These are phyloP conservation scores for Pelodytes ibericus DNA, from an alignment of 2,797 vertebrate genomes.

Conservation along the genomic window DNA sequence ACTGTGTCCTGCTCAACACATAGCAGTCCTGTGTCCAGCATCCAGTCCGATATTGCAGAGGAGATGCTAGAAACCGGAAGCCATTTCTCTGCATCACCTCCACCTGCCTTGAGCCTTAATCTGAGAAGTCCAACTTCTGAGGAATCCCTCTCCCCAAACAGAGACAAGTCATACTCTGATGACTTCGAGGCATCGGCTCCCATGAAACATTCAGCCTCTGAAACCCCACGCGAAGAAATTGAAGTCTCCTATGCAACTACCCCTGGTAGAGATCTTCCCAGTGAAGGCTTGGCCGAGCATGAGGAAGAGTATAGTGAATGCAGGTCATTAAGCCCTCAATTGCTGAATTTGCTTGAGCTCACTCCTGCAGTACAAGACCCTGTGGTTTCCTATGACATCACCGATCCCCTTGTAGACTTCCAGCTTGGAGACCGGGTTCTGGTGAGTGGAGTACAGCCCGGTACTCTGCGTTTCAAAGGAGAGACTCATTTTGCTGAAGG, in stretches of 20 bases:
- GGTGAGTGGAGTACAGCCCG: slow-evolving; percentile 90
- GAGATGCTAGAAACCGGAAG: slow-evolving; percentile 57
- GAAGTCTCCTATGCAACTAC: slow-evolving; percentile 30
- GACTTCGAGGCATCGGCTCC: slow-evolving; percentile 72
- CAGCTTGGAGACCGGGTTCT: slow-evolving; percentile 88
- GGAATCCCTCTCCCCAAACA: slow-evolving; percentile 41
- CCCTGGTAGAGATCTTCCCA: slow-evolving; percentile 35
- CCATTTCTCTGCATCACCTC: slow-evolving; percentile 64
- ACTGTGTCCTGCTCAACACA: slow-evolving; percentile 2
- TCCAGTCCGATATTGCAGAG: slow-evolving; percentile 76
- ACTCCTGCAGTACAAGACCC: slow-evolving; percentile 52
- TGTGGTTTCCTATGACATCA: slow-evolving; percentile 24
- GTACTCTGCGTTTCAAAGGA: slow-evolving; percentile 90
- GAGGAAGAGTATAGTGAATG: background rate
- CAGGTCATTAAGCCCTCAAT: slow-evolving; percentile 8
- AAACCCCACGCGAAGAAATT: slow-evolving; percentile 43
- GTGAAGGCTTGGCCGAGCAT: slow-evolving; percentile 7
- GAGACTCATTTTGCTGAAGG: slow-evolving; percentile 89
- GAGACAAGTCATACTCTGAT: slow-evolving; percentile 62
- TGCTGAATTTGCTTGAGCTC: background rate
- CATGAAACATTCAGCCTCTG: slow-evolving; percentile 59
- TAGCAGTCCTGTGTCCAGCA: slow-evolving; percentile 59
- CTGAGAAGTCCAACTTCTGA: slow-evolving; percentile 62
- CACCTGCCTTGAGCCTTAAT: slow-evolving; percentile 69
- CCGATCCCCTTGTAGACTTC: slow-evolving; percentile 80